Evolutionary conservation across 2,888 invertebrate species (phyloP).

Genomic region (Tetanocera ferruginea): DNA sequence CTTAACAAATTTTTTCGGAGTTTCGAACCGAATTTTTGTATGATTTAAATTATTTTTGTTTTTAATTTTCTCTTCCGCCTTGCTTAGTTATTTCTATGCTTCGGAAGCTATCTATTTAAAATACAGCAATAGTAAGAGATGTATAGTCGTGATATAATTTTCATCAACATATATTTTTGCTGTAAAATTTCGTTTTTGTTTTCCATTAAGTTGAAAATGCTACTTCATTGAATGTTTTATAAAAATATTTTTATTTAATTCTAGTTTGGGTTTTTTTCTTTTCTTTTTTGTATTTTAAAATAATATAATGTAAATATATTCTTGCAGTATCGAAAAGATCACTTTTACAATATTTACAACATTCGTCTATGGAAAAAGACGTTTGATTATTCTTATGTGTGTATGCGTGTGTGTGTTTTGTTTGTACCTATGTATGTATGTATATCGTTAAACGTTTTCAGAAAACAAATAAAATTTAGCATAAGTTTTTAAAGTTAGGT

Average conservation of each 20-base stretch:
- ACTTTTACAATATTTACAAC: slow-evolving; percentile 25
- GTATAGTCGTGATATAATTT: too few relatives aligned
- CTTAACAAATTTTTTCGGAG: too few relatives aligned
- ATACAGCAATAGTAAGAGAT: too few relatives aligned
- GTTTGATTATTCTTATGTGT: not conserved
- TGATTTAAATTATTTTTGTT: too few relatives aligned
- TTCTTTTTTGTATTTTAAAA: not conserved
- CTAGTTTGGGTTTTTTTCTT: not conserved
- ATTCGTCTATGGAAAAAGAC: not conserved
- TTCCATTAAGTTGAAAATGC: not conserved
- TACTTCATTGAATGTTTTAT: not conserved
- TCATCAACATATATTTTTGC: too few relatives aligned
- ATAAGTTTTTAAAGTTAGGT: slow-evolving; percentile 34
- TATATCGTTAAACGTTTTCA: slow-evolving; percentile 13
- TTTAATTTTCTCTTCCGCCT: too few relatives aligned
- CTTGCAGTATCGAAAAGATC: not conserved
- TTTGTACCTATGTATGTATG: not conserved
- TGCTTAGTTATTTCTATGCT: too few relatives aligned
- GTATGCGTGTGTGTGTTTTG: not conserved
- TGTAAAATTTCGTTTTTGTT: too few relatives aligned
- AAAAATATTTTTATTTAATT: not conserved
- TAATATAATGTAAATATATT: slow-evolving; percentile 10
- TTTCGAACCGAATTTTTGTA: too few relatives aligned
- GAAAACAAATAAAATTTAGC: slow-evolving; percentile 18
- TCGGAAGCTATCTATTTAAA: too few relatives aligned